Evolutionary conservation across 2,888 invertebrate species (phyloP), one percentile per base, ranked within the genome.

Genomic region (Ennomos erosarius): DNA sequence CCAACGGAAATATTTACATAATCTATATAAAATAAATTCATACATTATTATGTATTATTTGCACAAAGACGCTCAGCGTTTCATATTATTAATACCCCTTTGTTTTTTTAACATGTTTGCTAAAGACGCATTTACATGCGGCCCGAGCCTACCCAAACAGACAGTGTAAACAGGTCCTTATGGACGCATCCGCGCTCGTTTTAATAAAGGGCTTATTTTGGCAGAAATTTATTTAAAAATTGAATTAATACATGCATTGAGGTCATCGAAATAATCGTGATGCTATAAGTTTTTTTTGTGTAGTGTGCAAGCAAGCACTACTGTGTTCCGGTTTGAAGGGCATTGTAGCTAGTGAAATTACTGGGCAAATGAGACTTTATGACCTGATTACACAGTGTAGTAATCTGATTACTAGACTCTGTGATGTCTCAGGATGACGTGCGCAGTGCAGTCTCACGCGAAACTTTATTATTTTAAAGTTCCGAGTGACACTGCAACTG

Each of bases 71-170:
- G 68, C 55, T 69, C 67, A 69, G 67, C 71, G 76, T 76, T 74
- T 71, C 79, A 81, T 84, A 78, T 82, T 83, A 81, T 81, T 77
- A 80, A 71, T 26, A 70, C 75, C 91, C 92, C 90, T 86, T n/a
- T 91, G 90, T 91, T 92, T 92, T 91, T 92, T 90, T 86, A 90
- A 82, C 81, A 65, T 92, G 88, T 90, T 91, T 90, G 84, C 85
- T 76, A 75, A 88, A 91, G 90, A 86, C 88, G 90, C 90, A 90
- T 90, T 87, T 85, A 87, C 88, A 88, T 85, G 85, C 79, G 76
- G 80, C 82, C 80, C 84, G 81, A 69, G 85, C 88, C 88, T 91
- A 84, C 76, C 79, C 82, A 87, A 91, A 90, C 89, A 90, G 68
- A 50, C 74, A 81, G 79, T 85, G 88, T 85, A 90, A 90, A 91